Conservation (phyloP, 2,888 invertebrate species). For the Lagria hirta region DNA sequence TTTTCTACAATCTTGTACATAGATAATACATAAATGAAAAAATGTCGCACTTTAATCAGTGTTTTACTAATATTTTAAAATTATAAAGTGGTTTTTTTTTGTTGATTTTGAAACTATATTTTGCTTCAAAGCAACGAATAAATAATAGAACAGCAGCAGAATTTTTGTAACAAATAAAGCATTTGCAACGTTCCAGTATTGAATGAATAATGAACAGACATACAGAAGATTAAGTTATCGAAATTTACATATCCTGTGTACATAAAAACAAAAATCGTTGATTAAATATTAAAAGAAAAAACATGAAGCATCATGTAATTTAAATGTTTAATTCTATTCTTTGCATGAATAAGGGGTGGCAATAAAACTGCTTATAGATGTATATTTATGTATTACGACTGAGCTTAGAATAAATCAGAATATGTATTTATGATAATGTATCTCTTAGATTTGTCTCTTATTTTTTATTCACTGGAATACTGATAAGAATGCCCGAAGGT, state of each 20-base stretch:
- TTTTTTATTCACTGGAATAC: constrained; percentile 27
- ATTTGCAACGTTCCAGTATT: no score
- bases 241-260: constrained; percentile 16
- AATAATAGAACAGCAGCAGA: no score
- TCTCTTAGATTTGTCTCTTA: constrained; percentile 36
- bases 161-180: no score
- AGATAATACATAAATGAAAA: no score
- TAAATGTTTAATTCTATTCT: constrained; percentile 30
- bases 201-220: no score
- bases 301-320: constrained; percentile 20
- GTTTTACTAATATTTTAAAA: no score
- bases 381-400: constrained; percentile 40
- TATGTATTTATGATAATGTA: constrained; percentile 44
- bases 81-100: no score
- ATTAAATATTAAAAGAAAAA: constrained; percentile 19
- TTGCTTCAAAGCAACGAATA: no score
- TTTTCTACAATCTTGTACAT: no score
- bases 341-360: constrained; percentile 24
- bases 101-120: no score
- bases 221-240: no score
- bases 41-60: no score
- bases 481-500: constrained; percentile 10
- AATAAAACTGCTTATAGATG: constrained; percentile 30
- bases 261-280: constrained; percentile 5
- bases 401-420: constrained; percentile 36